Conservation (phyloP, 2,888 invertebrate genomes). For the Tipula vernalis region DNA sequence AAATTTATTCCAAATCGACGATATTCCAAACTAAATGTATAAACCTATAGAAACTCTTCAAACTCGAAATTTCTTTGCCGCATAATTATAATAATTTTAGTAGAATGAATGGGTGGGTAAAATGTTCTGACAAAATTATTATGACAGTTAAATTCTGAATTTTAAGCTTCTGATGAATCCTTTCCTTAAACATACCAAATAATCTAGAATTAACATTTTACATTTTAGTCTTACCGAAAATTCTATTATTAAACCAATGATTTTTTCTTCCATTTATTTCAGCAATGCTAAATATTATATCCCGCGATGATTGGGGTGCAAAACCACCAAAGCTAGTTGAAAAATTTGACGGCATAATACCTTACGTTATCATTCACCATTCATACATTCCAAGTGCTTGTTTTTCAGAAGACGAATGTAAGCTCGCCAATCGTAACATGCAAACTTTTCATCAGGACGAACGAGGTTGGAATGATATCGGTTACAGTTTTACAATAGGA, state of each 20-base stretch:
- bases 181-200: no score
- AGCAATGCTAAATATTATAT: background rate
- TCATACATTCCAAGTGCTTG: conserved; percentile 54
- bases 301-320: conserved; percentile 46
- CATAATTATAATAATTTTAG: no score
- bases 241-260: background rate
- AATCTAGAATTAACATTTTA: no score
- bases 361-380: conserved; percentile 60
- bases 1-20: no score
- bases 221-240: no score
- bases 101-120: no score
- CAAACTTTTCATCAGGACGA: conserved; percentile 48
- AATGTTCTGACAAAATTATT: no score
- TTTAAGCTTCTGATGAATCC: no score
- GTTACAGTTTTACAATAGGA: conserved; percentile 58
- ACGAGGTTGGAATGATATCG: conserved; percentile 56
- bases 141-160: no score
- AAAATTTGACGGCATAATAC: conserved; percentile 44
- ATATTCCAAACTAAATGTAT: no score
- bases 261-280: conserved; percentile 11
- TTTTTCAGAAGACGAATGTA: conserved; percentile 40
- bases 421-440: conserved; percentile 47
- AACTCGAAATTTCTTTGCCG: no score
- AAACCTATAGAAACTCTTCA: no score
- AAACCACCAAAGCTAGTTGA: conserved; percentile 35